Evolutionary conservation across 2,888 invertebrate genomes (phyloP), one percentile per base, ranked within the genome.

Genomic region (Pandemis corylana): DNA sequence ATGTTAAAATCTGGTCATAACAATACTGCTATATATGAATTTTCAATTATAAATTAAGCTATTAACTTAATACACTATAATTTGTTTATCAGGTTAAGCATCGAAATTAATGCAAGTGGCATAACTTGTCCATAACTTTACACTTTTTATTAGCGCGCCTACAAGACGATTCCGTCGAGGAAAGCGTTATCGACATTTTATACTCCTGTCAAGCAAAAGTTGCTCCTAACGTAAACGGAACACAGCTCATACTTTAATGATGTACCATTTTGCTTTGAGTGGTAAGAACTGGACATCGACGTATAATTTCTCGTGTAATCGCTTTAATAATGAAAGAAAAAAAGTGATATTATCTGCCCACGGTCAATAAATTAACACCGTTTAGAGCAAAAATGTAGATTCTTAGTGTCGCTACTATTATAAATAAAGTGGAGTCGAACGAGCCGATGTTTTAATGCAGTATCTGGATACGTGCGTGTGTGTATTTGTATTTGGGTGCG

Each of bases 311-410:
- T 93, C 91, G 89, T 94, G 94, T 94, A 94, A 94, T 94, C 93
- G 94, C 89, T 92, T 93, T 89, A 91, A 94, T 94, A 94, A 94
- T 93, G 94, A 90, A 87, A 89, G 88, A 90, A 94, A 94, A 90
- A 94, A 94, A 92, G 90, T 91, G 93, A 94, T 94, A 94, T 94
- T 94, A 94, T 94, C 94, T 94, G 91, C 94, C 93, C 94, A 94
- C 94, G 91, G 92, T 94, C 90, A 93, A 94, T 94, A 94, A 94
- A 94, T 94, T 94, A 94, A 94, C 94, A 93, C 94, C 93, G 92
- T 94, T 94, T 94, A 94, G 92, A 94, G 94, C 94, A 89, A 94
- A 93, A 94, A 93, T 93, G 93, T 94, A 94, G 92, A 93, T 90
- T 90, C 90, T 93, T 92, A 92, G 90, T 92, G 92, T 93, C 92